These are phyloP conservation scores for Macquaria ambigua DNA, from an alignment of 2,113 vertebrate genomes.

Conservation along the genomic window DNA sequence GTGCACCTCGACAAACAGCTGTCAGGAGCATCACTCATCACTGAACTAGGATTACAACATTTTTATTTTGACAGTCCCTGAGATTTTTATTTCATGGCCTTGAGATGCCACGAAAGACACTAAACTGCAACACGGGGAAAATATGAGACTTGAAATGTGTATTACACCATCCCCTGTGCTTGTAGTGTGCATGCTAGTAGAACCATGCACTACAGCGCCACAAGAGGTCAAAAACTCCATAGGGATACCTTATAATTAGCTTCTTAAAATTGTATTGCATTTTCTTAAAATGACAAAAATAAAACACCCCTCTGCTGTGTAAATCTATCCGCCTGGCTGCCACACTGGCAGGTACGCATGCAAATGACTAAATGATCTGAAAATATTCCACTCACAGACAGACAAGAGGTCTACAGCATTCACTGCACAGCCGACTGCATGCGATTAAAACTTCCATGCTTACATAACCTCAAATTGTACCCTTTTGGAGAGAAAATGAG, in stretches of 20 bases:
- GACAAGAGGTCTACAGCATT: not conserved
- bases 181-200: not conserved
- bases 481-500: constrained; percentile 27
- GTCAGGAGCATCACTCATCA: not conserved
- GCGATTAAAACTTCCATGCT: constrained; percentile 17
- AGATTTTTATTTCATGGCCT: not conserved
- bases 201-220: not conserved
- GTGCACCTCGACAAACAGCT: not conserved
- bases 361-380: constrained; percentile 18
- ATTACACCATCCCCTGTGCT: not conserved
- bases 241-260: not conserved
- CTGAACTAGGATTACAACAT: not conserved
- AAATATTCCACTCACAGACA: not conserved
- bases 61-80: not conserved
- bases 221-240: not conserved
- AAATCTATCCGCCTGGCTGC: not conserved
- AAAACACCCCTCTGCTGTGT: too few relatives aligned
- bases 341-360: not conserved
- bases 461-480: constrained; percentile 44
- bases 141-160: not conserved
- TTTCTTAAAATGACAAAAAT: not conserved
- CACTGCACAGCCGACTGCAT: not conserved
- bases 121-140: not conserved
- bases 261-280: not conserved
- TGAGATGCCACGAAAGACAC: not conserved